A percentile compares a stretch with the other conserved stretches of the same genome.
Evolutionary conservation across 2,888 invertebrate species (phyloP).

Genomic region (Thereva unica): DNA sequence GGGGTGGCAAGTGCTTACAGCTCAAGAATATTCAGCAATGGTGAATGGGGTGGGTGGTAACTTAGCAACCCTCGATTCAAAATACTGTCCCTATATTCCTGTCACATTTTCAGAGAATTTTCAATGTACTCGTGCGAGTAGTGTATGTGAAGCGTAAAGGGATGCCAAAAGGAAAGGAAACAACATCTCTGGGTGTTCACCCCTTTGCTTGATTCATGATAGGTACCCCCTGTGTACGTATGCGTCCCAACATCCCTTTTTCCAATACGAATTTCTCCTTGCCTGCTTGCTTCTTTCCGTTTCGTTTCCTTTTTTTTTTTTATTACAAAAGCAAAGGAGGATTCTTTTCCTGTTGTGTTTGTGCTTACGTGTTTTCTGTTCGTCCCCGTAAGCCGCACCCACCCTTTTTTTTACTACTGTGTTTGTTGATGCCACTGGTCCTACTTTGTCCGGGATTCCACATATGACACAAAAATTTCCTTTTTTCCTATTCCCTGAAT

Average conservation of each 20-base stretch:
- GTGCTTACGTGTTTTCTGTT: slow-evolving; percentile 2
- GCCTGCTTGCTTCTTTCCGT: not conserved
- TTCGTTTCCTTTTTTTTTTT: slow-evolving; percentile 8
- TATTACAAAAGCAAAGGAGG: not conserved
- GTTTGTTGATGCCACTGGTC: not conserved
- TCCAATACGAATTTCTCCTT: not conserved
- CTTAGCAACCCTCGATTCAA: slow-evolving; percentile 26
- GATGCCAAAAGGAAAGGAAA: slow-evolving; percentile 6
- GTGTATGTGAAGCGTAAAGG: slow-evolving; percentile 7
- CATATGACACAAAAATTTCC: slow-evolving; percentile 28
- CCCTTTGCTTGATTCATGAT: slow-evolving; percentile 25
- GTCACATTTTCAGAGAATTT: slow-evolving; percentile 30
- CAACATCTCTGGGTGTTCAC: slow-evolving; percentile 25
- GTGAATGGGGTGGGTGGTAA: slow-evolving; percentile 32
- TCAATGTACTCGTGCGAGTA: slow-evolving; percentile 23
- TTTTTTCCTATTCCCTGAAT: too few relatives aligned
- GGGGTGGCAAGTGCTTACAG: not conserved
- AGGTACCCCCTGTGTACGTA: not conserved
- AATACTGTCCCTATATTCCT: slow-evolving; percentile 25
- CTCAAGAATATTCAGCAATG: not conserved
- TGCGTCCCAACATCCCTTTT: too few relatives aligned
- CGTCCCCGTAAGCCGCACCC: slow-evolving; percentile 30
- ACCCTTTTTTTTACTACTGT: slow-evolving; percentile 6
- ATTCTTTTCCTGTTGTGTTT: slow-evolving; percentile 3
- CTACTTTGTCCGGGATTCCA: slow-evolving; percentile 20